phyloP scores from a whole-genome alignment of 1,140 invertebrate genomes.

The Ips typographus region DNA sequence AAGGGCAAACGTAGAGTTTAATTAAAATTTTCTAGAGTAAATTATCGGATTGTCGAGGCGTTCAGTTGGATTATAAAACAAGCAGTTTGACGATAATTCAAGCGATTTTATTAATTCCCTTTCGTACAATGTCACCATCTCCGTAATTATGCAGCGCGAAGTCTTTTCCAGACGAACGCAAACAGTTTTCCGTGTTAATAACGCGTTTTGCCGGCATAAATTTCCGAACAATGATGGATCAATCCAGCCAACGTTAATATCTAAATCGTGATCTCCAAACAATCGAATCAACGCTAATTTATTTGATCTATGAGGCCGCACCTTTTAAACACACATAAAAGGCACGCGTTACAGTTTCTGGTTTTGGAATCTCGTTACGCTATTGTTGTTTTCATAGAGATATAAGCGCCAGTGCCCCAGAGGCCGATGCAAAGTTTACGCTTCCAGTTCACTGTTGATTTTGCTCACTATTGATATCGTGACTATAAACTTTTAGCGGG shows the following conservation, averaged over 20 bases:
- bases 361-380: constrained; percentile 5
- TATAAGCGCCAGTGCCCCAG: not conserved
- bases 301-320: constrained; percentile 11
- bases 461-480: too few species aligned
- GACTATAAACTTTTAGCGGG: too few species aligned
- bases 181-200: too few species aligned
- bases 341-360: constrained; percentile 16
- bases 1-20: constrained; percentile 20
- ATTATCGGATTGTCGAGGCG: constrained; percentile 19
- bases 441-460: too few species aligned
- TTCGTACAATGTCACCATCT: too few species aligned
- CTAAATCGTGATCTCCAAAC: constrained; percentile 9
- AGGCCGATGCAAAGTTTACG: too few species aligned
- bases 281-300: constrained; percentile 15
- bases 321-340: constrained; percentile 11
- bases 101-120: not conserved
- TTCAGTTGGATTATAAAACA: constrained; percentile 9
- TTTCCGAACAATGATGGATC: not conserved
- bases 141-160: too few species aligned
- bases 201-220: not conserved
- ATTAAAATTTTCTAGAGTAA: constrained; percentile 23
- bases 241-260: not conserved
- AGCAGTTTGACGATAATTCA: constrained; percentile 17
- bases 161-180: too few species aligned
- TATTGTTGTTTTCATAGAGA: not conserved